Evolutionary conservation across 2,888 invertebrate species (phyloP).

Genomic region (Neoaliturus tenellus): DNA sequence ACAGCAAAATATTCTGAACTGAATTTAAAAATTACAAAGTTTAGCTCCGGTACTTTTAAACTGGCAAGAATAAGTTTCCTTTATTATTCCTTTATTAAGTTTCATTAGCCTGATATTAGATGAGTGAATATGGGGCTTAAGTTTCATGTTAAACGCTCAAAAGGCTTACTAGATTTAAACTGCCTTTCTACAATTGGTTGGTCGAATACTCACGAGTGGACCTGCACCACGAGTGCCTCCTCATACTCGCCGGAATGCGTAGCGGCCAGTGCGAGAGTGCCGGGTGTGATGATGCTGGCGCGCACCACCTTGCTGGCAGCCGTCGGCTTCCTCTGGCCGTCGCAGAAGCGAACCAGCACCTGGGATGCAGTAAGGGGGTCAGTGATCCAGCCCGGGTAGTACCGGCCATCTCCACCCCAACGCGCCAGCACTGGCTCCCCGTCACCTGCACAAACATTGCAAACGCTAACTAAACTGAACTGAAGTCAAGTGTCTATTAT

Average conservation of each 20-base stretch:
- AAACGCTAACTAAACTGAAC: neutral
- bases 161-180: too few species aligned
- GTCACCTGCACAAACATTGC: neutral
- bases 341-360: slow-evolving; percentile 21
- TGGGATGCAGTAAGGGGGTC: neutral
- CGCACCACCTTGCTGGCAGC: neutral
- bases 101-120: too few species aligned
- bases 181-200: too few species aligned
- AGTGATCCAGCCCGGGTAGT: slow-evolving; percentile 31
- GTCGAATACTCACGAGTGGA: slow-evolving; percentile 23
- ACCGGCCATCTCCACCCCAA: slow-evolving; percentile 15
- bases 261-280: slow-evolving; percentile 15
- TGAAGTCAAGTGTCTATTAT: too few species aligned
- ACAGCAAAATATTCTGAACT: too few species aligned
- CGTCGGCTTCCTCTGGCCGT: slow-evolving; percentile 33
- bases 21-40: too few species aligned
- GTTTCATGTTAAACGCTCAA: too few species aligned
- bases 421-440: slow-evolving; percentile 36
- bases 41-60: too few species aligned
- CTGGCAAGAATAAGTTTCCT: too few species aligned
- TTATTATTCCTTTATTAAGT: too few species aligned
- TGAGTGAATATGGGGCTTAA: too few species aligned
- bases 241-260: slow-evolving; percentile 29
- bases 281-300: slow-evolving; percentile 6
- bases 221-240: slow-evolving; percentile 4